These are phyloP conservation scores for Papilio glaucus DNA, from an alignment of 1,140 invertebrate genomes.

Conservation along the genomic window DNA sequence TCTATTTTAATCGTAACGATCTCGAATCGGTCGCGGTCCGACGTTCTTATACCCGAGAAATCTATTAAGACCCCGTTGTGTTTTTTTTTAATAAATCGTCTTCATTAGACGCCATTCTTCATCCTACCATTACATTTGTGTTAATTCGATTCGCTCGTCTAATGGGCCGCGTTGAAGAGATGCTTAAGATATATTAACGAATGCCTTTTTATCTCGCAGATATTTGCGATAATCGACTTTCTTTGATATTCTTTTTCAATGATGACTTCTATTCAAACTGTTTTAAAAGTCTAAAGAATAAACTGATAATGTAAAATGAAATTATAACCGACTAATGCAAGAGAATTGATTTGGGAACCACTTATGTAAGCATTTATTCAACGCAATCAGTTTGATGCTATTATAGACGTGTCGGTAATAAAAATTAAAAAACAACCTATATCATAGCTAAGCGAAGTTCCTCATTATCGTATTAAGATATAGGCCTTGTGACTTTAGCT, in stretches of 20 bases:
- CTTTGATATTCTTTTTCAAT: not conserved
- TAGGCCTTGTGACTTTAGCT: too few relatives aligned
- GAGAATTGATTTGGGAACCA: too few relatives aligned
- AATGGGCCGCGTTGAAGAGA: conserved; percentile 25
- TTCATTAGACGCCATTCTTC: conserved; percentile 58
- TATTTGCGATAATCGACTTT: conserved; percentile 9
- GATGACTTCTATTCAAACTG: not conserved
- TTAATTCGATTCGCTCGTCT: conserved; percentile 39
- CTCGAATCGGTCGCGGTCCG: conserved; percentile 31
- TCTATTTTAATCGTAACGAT: conserved; percentile 11
- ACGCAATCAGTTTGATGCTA: too few relatives aligned
- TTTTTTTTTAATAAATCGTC: conserved; percentile 24
- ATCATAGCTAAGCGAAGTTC: too few relatives aligned
- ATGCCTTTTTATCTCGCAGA: not conserved
- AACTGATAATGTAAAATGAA: not conserved
- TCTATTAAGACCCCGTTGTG: conserved; percentile 39
- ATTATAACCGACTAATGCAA: not conserved
- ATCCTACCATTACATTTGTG: conserved; percentile 36
- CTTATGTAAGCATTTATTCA: too few relatives aligned
- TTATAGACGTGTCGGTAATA: too few relatives aligned
- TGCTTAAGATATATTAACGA: conserved; percentile 17
- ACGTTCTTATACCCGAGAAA: conserved; percentile 41
- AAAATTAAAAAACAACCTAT: too few relatives aligned
- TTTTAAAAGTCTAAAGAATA: not conserved
- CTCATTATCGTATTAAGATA: too few relatives aligned